These are phyloP conservation scores for Cryptocephalus moraei DNA, from an alignment of 2,888 invertebrate genomes.

Conservation along the genomic window DNA sequence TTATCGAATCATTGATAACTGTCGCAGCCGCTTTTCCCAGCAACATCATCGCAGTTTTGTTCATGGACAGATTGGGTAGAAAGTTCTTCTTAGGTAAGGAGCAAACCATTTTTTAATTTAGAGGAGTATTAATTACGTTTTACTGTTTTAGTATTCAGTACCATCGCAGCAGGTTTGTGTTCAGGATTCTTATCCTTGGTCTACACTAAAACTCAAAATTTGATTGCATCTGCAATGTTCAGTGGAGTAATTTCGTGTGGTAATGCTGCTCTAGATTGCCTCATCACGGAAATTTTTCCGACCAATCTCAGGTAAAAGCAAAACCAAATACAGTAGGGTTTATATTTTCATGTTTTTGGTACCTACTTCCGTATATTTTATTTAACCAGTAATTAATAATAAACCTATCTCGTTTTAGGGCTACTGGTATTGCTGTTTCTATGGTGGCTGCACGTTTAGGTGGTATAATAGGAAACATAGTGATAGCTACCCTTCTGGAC, in stretches of 20 bases:
- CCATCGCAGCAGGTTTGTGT: conserved; percentile 73
- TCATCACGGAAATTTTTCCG: conserved; percentile 88
- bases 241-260: conserved; percentile 83
- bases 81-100: conserved; percentile 68
- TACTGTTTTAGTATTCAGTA: conserved; percentile 62
- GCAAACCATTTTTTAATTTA: not conserved
- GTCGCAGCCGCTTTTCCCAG: conserved; percentile 79
- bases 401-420: conserved; percentile 44
- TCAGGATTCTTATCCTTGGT: conserved; percentile 80
- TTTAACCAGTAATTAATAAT: no score
- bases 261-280: conserved; percentile 82
- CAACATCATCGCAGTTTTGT: conserved; percentile 67
- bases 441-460: conserved; percentile 85
- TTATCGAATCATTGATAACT: conserved; percentile 78
- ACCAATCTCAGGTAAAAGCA: conserved; percentile 66
- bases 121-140: not conserved
- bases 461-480: conserved; percentile 79
- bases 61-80: conserved; percentile 78
- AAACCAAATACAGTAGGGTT: not conserved
- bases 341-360: not conserved
- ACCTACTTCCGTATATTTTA: no score
- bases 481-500: conserved; percentile 80
- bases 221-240: conserved; percentile 75
- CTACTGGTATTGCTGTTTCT: conserved; percentile 83
- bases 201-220: conserved; percentile 70